Evolutionary conservation across 2,113 vertebrate genomes (phyloP), one percentile per base, ranked within the genome.

Genomic region (Dendrocopos noguchii): DNA sequence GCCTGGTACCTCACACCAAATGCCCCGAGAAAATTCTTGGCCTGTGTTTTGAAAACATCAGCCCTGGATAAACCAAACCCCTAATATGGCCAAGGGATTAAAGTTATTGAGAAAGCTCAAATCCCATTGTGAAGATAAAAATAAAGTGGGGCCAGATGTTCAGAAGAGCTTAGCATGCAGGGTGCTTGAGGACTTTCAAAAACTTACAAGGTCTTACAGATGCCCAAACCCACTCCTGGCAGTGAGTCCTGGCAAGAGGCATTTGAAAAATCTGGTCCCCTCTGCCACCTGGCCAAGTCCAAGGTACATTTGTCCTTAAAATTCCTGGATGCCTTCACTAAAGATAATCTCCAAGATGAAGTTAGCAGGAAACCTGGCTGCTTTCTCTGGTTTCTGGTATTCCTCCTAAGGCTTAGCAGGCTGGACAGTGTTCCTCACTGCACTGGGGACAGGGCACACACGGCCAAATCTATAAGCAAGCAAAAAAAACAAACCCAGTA

Each of bases 171-270:
- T 73, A 75, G 42, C n/a, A 10, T 39, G 75, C 31, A 71, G 60
- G 56, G 63, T 60, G 52, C 34, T 56, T 56, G 59, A 72, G 55
- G 59, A 63, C 24, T 59, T 85, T 53, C 7, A 33, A 71, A 73
- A 81, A 39, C 28, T 16, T 77, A 36, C 42, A 76, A 74, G 19
- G 17, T 65, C 47, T 68, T 18, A 77, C 9, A 8, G 1, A 3
- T 87, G 60, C 67, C 71, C 87, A 96, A 91, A 88, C 36, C 39
- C 55, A 46, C 47, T 85, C 28, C 56, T 87, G 79, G 68, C 67
- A 74, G 60, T 60, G 80, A 44, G 10, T 50, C 44, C 75, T 70
- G 46, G 34, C 31, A 29, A 68, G 46, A 55, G 17, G 46, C 55
- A 70, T 76, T 84, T 77, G 74, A 77, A 91, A 92, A 92, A 89